These are phyloP conservation scores for Psix sp. DNA, from an alignment of 1,140 invertebrate genomes.

Conservation along the genomic window DNA sequence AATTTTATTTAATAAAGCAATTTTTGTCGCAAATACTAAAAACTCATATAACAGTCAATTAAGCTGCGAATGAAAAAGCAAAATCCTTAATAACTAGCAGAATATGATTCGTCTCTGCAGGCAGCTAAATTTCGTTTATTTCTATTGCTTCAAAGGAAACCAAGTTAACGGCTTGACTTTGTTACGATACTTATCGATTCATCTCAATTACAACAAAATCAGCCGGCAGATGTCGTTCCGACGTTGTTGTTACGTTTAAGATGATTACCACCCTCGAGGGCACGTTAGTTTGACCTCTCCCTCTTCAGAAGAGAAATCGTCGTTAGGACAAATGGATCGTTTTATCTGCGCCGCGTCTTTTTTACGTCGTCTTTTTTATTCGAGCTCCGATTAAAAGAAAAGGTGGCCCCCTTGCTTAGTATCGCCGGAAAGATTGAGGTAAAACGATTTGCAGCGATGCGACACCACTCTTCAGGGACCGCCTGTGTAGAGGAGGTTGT, in stretches of 20 bases:
- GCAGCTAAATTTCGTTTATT: constrained; percentile 27
- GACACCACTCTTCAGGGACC: constrained; percentile 63
- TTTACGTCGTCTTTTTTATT: constrained; percentile 59
- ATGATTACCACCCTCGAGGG: constrained; percentile 72
- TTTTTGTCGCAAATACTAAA: no score
- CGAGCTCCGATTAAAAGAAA: constrained; percentile 47
- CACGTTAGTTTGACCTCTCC: constrained; percentile 52
- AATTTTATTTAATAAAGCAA: no score
- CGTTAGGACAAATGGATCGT: constrained; percentile 75
- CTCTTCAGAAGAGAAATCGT: constrained; percentile 68
- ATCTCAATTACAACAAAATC: constrained; percentile 72
- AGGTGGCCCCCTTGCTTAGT: constrained; percentile 47
- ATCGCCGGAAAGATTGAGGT: constrained; percentile 69
- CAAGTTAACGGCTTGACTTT: constrained; percentile 53
- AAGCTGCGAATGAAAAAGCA: constrained; percentile 6
- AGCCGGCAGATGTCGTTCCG: constrained; percentile 62
- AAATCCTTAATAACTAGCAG: no score
- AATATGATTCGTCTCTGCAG: constrained; percentile 30
- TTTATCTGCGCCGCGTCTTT: constrained; percentile 76
- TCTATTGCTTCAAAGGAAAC: constrained; percentile 36
- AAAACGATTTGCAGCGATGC: constrained; percentile 70
- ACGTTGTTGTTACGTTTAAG: constrained; percentile 67
- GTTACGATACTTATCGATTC: constrained; percentile 63
- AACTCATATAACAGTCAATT: no score
- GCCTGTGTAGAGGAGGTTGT: constrained; percentile 44